A percentile compares a stretch with the other conserved stretches of the same genome.
phyloP scores from a whole-genome alignment of 2,888 invertebrate genomes.

The Dinocampus coccinellae region DNA sequence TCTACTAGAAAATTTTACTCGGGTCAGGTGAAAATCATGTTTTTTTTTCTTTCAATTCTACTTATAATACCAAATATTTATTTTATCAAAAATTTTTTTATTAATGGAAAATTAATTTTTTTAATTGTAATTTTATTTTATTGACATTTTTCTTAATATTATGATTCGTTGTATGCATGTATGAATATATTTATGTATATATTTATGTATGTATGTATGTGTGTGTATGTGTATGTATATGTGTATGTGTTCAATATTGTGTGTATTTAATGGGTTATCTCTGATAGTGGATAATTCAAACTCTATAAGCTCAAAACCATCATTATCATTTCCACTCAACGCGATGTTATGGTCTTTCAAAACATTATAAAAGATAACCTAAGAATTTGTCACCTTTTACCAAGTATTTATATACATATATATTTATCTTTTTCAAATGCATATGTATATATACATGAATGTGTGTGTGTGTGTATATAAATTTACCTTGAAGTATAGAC shows the following conservation, averaged over 20 bases:
- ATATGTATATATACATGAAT: no score
- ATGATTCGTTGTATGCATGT: background rate
- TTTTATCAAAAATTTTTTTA: no score
- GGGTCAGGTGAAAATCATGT: no score
- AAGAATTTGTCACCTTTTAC: constrained; percentile 37
- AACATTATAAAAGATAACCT: constrained; percentile 29
- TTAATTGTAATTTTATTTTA: no score
- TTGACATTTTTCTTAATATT: background rate
- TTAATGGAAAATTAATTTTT: no score
- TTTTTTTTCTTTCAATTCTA: no score
- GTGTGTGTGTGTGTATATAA: background rate
- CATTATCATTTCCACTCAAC: constrained; percentile 32
- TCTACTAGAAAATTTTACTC: no score
- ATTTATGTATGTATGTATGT: background rate
- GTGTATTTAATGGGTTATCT: background rate
- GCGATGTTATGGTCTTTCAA: constrained; percentile 31
- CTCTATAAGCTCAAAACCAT: background rate
- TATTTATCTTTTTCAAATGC: constrained; percentile 5
- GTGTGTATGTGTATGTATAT: background rate
- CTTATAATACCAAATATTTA: no score
- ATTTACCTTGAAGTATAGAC: constrained; percentile 7
- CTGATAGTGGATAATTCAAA: no score
- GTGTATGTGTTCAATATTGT: background rate
- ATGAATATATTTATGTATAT: background rate
- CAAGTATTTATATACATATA: background rate